These are phyloP conservation scores for Benthosema pterotum DNA, from an alignment of 2,797 vertebrate species.

Conservation along the genomic window DNA sequence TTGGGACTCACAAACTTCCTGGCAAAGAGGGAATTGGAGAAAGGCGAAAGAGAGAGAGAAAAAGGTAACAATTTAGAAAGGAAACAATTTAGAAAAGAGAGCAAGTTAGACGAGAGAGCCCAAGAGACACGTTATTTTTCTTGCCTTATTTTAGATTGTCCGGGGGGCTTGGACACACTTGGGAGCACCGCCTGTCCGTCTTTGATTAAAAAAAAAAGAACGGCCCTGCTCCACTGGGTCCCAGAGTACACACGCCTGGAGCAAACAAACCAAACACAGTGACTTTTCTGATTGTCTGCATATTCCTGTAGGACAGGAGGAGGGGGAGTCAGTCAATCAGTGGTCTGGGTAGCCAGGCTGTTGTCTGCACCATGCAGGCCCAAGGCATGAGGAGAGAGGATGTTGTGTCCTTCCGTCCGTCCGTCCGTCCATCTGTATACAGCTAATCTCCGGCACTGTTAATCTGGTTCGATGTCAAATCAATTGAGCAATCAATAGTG, in stretches of 20 bases:
- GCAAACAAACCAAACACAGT: constrained; percentile 59
- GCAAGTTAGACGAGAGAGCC: constrained; percentile 6
- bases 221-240: constrained; percentile 55
- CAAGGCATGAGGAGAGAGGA: too few species aligned
- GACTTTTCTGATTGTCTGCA: constrained; percentile 66
- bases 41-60: constrained; percentile 29
- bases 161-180: constrained; percentile 68
- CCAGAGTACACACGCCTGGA: constrained; percentile 58
- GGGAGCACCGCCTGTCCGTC: constrained; percentile 57
- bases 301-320: constrained; percentile 71
- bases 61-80: constrained; percentile 16
- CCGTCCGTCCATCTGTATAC: too few species aligned
- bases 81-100: constrained; percentile 38
- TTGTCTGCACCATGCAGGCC: too few species aligned
- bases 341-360: not conserved
- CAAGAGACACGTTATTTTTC: constrained; percentile 48
- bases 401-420: too few species aligned
- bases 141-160: constrained; percentile 64
- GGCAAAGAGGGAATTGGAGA: constrained; percentile 43
- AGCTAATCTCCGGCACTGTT: too few species aligned
- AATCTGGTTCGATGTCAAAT: too few species aligned
- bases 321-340: constrained; percentile 37
- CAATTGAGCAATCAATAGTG: too few species aligned
- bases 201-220: constrained; percentile 80
- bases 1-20: constrained; percentile 40